A percentile compares a stretch with the other conserved stretches of the same genome.
These are phyloP conservation scores for Diabrotica balteata DNA, from an alignment of 2,888 invertebrate genomes.

Conservation along the genomic window DNA sequence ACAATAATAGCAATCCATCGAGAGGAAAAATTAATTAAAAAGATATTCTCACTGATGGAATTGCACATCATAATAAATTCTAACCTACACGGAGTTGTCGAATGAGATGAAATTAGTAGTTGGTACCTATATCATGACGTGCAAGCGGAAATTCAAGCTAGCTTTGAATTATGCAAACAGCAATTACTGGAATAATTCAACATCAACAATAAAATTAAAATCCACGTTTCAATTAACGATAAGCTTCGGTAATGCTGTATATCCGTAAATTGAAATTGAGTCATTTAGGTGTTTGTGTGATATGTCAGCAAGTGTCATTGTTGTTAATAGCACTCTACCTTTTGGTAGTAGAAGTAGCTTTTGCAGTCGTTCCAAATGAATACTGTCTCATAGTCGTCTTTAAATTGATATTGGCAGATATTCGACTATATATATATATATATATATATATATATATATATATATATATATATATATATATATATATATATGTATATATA, in stretches of 20 bases:
- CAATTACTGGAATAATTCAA: constrained; percentile 12
- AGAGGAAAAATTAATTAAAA: neutral
- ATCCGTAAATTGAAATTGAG: constrained; percentile 4
- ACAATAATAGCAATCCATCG: neutral
- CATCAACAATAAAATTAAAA: constrained; percentile 14
- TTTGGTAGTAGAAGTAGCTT: neutral
- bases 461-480: no score
- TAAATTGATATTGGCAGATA: no score
- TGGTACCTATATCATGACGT: constrained; percentile 1
- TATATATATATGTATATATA: no score
- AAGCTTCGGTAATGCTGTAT: constrained; percentile 7
- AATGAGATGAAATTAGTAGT: constrained; percentile 4
- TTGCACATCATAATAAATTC: neutral
- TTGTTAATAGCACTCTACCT: neutral
- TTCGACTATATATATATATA: no score
- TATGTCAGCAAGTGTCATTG: neutral
- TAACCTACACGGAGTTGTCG: neutral
- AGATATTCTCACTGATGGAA: neutral
- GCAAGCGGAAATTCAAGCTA: constrained; percentile 8
- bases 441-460: no score
- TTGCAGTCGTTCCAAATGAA: no score
- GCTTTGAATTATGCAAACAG: constrained; percentile 14
- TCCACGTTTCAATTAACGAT: constrained; percentile 11
- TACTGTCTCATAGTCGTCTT: no score
- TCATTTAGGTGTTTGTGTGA: neutral